Conservation (phyloP, 2,797 vertebrate species). For the Streptopelia turtur region DNA sequence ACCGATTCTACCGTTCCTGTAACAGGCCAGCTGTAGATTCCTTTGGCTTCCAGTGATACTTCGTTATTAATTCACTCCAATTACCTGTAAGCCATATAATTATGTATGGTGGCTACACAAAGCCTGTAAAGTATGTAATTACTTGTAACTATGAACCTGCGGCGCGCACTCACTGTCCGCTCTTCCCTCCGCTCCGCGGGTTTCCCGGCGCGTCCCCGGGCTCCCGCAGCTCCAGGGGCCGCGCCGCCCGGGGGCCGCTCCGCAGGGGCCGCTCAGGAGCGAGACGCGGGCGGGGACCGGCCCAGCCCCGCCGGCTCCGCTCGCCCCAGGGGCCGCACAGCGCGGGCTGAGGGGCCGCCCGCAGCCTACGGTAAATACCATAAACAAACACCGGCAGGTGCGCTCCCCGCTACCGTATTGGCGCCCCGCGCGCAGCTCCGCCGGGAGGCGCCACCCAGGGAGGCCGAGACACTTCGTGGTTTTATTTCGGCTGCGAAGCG, state of each 20-base stretch:
- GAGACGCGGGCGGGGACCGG: too few relatives aligned
- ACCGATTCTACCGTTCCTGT: fast-evolving
- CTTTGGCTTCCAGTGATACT: fast-evolving
- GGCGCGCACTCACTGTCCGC: fast-evolving
- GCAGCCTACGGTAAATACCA: too few relatives aligned
- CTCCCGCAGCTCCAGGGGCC: too few relatives aligned
- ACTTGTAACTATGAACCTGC: fast-evolving
- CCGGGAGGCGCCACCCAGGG: background rate
- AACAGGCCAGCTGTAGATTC: fast-evolving
- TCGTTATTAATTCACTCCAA: fast-evolving
- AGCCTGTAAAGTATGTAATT: fast-evolving
- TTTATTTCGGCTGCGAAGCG: background rate
- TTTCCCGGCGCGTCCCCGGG: too few relatives aligned
- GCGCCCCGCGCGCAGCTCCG: background rate
- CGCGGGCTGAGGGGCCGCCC: too few relatives aligned
- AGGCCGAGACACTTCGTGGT: background rate
- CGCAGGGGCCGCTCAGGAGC: too few relatives aligned
- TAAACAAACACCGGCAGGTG: background rate
- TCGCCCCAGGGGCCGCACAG: too few relatives aligned
- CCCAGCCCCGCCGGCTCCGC: too few relatives aligned
- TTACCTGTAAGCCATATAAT: fast-evolving
- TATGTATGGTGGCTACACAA: fast-evolving
- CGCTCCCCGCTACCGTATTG: background rate
- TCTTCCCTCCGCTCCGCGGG: too few relatives aligned
- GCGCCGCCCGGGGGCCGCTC: too few relatives aligned